phyloP scores from a whole-genome alignment of 2,797 vertebrate species.

The Mastacembelus armatus region DNA sequence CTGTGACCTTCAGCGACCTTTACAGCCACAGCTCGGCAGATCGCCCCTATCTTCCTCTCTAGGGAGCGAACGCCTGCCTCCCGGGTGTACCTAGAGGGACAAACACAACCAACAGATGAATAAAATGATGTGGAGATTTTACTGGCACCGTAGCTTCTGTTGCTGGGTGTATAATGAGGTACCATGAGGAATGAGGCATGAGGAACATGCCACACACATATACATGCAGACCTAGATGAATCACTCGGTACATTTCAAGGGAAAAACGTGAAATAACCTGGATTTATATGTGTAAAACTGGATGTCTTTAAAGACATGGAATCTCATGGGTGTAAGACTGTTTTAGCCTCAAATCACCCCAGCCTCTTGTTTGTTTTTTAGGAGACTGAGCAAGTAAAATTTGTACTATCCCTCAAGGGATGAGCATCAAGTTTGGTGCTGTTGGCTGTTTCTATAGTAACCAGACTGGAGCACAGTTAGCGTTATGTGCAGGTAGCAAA shows the following conservation, averaged over 20 bases:
- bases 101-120: conserved; percentile 8
- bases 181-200: too few species aligned
- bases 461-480: background rate
- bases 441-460: conserved; percentile 28
- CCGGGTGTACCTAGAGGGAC: conserved; percentile 88
- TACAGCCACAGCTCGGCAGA: conserved; percentile 96
- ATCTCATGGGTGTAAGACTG: too few species aligned
- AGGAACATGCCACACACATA: too few species aligned
- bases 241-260: too few species aligned
- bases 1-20: conserved; percentile 93
- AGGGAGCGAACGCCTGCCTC: conserved; percentile 97
- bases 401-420: background rate
- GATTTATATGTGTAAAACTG: too few species aligned
- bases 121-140: background rate
- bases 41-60: conserved; percentile 92
- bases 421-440: background rate
- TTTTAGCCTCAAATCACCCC: too few species aligned
- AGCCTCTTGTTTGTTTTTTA: background rate
- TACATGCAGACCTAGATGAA: too few species aligned
- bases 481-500: background rate
- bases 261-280: too few species aligned
- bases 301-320: too few species aligned
- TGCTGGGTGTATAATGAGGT: background rate
- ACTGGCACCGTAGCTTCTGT: background rate
- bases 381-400: background rate